Evolutionary conservation across 2,888 invertebrate genomes (phyloP).

Genomic region (Cistogaster globosa): DNA sequence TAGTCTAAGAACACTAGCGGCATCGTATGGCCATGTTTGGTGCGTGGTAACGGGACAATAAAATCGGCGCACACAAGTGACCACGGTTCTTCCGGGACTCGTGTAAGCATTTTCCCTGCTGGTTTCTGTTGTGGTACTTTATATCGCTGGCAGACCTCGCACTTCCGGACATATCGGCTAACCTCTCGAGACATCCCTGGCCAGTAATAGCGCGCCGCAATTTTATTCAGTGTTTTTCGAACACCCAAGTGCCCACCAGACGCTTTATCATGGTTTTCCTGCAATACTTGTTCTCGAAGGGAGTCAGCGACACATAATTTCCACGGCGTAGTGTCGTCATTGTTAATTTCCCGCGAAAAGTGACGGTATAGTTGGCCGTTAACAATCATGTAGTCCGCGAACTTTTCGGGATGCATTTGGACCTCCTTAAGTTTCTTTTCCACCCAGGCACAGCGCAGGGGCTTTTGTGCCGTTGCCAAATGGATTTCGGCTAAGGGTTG

Average conservation of each 20-base stretch:
- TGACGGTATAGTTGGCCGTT: background rate
- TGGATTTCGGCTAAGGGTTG: no score
- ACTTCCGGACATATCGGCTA: background rate
- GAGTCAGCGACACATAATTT: background rate
- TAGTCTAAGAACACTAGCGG: background rate
- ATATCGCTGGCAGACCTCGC: background rate
- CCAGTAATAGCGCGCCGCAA: background rate
- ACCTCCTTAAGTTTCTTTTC: background rate
- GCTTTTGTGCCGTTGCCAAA: no score
- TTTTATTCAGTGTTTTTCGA: background rate
- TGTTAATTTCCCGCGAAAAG: background rate
- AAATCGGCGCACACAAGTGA: no score
- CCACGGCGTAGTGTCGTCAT: background rate
- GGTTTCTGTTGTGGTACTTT: background rate
- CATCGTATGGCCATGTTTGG: background rate
- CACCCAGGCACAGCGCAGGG: background rate
- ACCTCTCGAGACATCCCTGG: background rate
- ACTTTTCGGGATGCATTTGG: background rate
- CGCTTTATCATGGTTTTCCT: background rate
- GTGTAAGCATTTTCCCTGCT: background rate
- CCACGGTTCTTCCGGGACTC: background rate
- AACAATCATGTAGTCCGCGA: background rate
- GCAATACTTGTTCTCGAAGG: background rate
- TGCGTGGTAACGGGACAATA: background rate
- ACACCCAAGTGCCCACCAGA: background rate